phyloP scores from a whole-genome alignment of 2,888 invertebrate species.

The Hipparchia semele region DNA sequence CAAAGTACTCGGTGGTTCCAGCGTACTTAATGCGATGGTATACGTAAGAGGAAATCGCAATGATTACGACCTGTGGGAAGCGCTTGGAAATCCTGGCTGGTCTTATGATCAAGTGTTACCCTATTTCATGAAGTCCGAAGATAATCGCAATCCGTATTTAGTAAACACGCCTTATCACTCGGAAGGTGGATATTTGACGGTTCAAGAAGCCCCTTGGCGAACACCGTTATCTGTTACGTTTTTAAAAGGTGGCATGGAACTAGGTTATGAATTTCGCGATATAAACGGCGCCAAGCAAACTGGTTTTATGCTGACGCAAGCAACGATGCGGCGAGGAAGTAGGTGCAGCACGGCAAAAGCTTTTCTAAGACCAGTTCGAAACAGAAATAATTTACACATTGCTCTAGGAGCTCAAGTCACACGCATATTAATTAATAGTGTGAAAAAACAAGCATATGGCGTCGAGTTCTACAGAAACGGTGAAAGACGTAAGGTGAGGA shows the following conservation, averaged over 20 bases:
- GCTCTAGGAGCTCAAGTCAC: slow-evolving; percentile 90
- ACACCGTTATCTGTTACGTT: slow-evolving; percentile 92
- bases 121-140: slow-evolving; percentile 94
- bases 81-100: slow-evolving; percentile 93
- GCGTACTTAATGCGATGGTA: slow-evolving; percentile 95
- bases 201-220: slow-evolving; percentile 93
- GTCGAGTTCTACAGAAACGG: slow-evolving; percentile 89
- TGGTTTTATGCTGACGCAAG: slow-evolving; percentile 94
- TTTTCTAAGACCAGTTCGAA: slow-evolving; percentile 91
- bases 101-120: slow-evolving; percentile 91
- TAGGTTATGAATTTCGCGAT: slow-evolving; percentile 92
- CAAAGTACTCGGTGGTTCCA: slow-evolving; percentile 94
- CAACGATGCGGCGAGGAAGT: slow-evolving; percentile 91
- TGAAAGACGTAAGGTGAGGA: slow-evolving; percentile 85
- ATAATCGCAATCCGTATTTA: slow-evolving; percentile 92
- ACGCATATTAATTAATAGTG: slow-evolving; percentile 86
- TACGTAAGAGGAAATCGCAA: slow-evolving; percentile 94
- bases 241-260: slow-evolving; percentile 90
- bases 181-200: slow-evolving; percentile 91
- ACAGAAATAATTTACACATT: slow-evolving; percentile 90
- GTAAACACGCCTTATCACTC: slow-evolving; percentile 89
- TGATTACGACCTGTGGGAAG: slow-evolving; percentile 95
- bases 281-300: slow-evolving; percentile 92
- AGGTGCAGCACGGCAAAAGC: slow-evolving; percentile 95
- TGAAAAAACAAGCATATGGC: slow-evolving; percentile 88